Conservation (phyloP, 2,888 invertebrate genomes). For the Galeopsomyia nigrocyanea region DNA sequence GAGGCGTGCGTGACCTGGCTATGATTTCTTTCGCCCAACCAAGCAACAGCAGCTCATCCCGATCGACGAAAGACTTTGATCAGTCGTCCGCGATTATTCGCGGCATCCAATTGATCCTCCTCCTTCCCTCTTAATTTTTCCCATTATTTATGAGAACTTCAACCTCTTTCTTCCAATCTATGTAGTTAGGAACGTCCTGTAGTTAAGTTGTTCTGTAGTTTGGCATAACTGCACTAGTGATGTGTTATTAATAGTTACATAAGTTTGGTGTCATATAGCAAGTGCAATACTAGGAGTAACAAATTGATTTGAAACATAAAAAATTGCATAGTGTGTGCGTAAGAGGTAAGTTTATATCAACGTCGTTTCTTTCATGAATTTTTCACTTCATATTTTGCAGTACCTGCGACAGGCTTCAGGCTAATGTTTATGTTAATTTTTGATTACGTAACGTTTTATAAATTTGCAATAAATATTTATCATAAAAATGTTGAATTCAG, state of each 20-base stretch:
- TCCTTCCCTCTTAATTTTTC: not conserved
- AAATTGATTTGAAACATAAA: too few relatives aligned
- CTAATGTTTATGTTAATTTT: too few relatives aligned
- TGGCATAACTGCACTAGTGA: not conserved
- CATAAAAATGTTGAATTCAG: too few relatives aligned
- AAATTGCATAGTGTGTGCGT: too few relatives aligned
- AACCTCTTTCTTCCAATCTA: not conserved
- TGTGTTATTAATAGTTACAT: conserved; percentile 26
- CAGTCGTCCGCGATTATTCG: conserved; percentile 41
- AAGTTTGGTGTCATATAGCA: conserved; percentile 16
- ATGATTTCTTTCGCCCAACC: not conserved
- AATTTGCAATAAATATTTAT: too few relatives aligned
- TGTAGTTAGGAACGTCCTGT: not conserved
- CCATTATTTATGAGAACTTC: conserved; percentile 17
- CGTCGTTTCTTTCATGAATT: too few relatives aligned
- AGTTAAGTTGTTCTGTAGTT: not conserved
- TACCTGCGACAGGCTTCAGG: too few relatives aligned
- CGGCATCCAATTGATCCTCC: conserved; percentile 18
- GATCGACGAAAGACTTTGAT: conserved; percentile 12
- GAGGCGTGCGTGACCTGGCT: conserved; percentile 22
- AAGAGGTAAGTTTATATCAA: too few relatives aligned
- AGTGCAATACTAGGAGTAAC: too few relatives aligned
- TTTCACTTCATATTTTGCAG: too few relatives aligned
- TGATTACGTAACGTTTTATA: too few relatives aligned
- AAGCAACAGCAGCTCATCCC: not conserved